Evolutionary conservation across 1,140 invertebrate genomes (phyloP).

Genomic region (Melitaea cinxia): DNA sequence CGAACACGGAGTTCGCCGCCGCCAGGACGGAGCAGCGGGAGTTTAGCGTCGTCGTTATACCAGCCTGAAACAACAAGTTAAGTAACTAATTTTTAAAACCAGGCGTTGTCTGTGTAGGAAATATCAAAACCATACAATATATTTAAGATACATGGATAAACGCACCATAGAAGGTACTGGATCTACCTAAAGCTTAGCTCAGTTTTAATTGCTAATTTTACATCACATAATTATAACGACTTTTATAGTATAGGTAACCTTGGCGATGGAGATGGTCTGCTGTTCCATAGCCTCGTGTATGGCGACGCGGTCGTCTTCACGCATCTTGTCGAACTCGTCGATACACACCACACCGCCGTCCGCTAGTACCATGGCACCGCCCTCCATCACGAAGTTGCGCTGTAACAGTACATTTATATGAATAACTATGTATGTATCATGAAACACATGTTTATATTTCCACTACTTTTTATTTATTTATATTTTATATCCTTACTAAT

Average conservation of each 20-base stretch:
- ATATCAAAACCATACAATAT: too few species aligned
- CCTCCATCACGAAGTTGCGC: constrained; percentile 99
- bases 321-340: constrained; percentile 99
- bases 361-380: constrained; percentile 99
- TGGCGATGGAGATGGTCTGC: constrained; percentile 99
- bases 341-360: constrained; percentile 99
- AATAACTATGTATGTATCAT: too few species aligned
- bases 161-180: too few species aligned
- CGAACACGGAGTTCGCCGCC: constrained; percentile 99
- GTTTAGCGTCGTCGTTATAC: constrained; percentile 99
- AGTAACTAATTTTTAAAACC: not conserved
- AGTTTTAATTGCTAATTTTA: too few species aligned
- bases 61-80: constrained; percentile 85
- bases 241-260: constrained; percentile 85
- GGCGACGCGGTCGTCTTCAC: constrained; percentile 99
- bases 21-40: constrained; percentile 99
- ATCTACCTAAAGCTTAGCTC: too few species aligned
- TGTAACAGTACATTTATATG: too few species aligned
- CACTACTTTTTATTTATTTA: too few species aligned
- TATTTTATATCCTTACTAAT: too few species aligned
- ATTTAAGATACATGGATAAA: too few species aligned
- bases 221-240: too few species aligned
- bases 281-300: constrained; percentile 99
- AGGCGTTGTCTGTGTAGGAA: too few species aligned
- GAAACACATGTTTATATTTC: too few species aligned